Evolutionary conservation across 2,888 invertebrate species (phyloP), one percentile per base, ranked within the genome.

Genomic region (Drosophila diplacantha): DNA sequence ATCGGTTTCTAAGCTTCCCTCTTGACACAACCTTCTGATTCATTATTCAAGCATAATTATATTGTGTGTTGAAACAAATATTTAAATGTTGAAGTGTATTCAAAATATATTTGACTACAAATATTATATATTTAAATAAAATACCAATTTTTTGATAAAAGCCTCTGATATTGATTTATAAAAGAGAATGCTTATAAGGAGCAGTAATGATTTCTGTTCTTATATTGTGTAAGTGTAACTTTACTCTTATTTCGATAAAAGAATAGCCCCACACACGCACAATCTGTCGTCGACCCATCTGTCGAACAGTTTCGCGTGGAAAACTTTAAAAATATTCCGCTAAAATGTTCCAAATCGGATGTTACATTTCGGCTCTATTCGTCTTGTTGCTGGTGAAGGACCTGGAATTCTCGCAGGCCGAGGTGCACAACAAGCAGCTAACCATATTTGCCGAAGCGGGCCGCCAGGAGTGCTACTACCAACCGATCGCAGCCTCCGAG

Each of bases 401-500:
- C 34, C 9, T 20, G 24, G 6, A 9, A 5, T 9, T 49, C 0
- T 20, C 46, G 6, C n/a, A 14, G 12, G 52, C 43, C 11, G 66
- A 66, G n/a, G 29, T 34, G 3, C 34, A 43, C 14, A 41, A 34
- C 34, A 49, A 77, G 41, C 76, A 73, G 7, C 52, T 87, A 84
- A 95, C 95, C 1, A 90, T 95, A 32, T 92, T 91, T 62, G 90
- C 95, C 0, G 92, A 92, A 51, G 91, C 95, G 3, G 93, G 94
- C 0, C 91, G 89, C 77, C 91, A 91, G 75, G 94, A 95, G 77
- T 96, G 96, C 82, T 95, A 95, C 83, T 94, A 90, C 85, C 93
- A 95, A 77, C 92, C 7, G 0, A 65, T 84, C 7, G 90, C 90
- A 64, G 87, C 88, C n/a, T 90, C 91, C 12, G 92, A 94, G 86